These are phyloP conservation scores for Phaenicophaeus curvirostris DNA, from an alignment of 2,797 vertebrate genomes.

Conservation along the genomic window DNA sequence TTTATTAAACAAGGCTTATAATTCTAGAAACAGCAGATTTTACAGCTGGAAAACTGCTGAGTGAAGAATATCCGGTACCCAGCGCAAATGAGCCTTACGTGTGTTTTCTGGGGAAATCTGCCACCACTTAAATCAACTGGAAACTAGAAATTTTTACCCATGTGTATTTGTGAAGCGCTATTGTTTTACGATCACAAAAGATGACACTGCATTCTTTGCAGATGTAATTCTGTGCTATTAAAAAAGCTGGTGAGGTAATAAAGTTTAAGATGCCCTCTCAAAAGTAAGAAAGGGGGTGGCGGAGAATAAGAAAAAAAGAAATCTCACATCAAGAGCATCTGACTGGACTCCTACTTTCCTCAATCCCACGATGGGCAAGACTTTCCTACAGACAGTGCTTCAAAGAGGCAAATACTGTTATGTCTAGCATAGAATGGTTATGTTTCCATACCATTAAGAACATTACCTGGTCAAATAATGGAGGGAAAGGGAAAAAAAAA, in stretches of 20 bases:
- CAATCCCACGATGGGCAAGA: background rate
- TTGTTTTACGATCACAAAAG: background rate
- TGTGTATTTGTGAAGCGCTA: background rate
- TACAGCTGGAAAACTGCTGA: background rate
- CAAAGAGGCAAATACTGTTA: background rate
- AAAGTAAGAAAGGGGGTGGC: background rate
- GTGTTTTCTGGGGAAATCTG: background rate
- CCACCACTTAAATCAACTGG: background rate
- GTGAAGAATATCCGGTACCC: background rate
- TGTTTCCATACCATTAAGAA: background rate
- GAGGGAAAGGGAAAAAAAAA: background rate
- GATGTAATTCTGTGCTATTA: background rate
- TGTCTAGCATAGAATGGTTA: background rate
- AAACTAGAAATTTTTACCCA: background rate
- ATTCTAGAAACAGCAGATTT: background rate
- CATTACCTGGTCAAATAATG: background rate
- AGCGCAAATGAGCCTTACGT: background rate
- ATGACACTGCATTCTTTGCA: background rate
- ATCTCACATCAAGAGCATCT: background rate
- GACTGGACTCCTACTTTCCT: background rate
- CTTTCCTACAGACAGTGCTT: background rate
- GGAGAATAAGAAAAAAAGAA: fast-evolving
- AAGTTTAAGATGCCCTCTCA: background rate
- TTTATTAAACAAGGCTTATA: background rate
- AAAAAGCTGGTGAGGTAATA: background rate